Evolutionary conservation across 2,113 vertebrate genomes (phyloP).

Genomic region (Microtus montanus): DNA sequence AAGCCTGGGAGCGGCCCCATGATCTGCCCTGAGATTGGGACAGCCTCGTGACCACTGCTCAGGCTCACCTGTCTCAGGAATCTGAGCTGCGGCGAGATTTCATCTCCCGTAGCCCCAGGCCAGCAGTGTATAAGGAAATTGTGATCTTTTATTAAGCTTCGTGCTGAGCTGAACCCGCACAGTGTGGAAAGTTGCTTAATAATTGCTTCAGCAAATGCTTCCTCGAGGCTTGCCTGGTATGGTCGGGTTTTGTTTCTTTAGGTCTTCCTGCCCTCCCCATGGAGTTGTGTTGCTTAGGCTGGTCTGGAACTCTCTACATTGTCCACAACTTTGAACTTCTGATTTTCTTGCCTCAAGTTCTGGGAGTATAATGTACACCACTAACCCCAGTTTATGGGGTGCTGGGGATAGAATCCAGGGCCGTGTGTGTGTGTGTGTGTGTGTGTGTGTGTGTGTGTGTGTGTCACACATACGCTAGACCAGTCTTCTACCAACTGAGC

Average conservation of each 20-base stretch:
- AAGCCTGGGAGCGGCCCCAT: background rate
- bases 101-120: background rate
- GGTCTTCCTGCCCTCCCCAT: too few relatives aligned
- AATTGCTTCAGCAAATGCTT: background rate
- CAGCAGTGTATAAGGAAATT: rapidly evolving
- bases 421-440: background rate
- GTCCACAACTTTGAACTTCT: background rate
- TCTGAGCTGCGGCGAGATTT: background rate
- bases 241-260: background rate
- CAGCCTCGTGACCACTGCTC: background rate
- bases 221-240: background rate
- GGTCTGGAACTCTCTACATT: background rate
- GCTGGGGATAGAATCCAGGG: too few relatives aligned
- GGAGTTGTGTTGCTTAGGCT: too few relatives aligned
- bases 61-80: background rate
- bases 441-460: too few relatives aligned
- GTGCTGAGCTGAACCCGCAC: too few relatives aligned
- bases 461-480: too few relatives aligned
- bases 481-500: background rate
- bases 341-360: background rate
- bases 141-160: too few relatives aligned
- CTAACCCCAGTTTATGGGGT: background rate
- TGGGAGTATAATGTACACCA: too few relatives aligned
- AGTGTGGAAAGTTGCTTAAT: background rate
- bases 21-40: background rate